Evolutionary conservation across 1,140 invertebrate species (phyloP).

Genomic region (Bombyx mandarina): DNA sequence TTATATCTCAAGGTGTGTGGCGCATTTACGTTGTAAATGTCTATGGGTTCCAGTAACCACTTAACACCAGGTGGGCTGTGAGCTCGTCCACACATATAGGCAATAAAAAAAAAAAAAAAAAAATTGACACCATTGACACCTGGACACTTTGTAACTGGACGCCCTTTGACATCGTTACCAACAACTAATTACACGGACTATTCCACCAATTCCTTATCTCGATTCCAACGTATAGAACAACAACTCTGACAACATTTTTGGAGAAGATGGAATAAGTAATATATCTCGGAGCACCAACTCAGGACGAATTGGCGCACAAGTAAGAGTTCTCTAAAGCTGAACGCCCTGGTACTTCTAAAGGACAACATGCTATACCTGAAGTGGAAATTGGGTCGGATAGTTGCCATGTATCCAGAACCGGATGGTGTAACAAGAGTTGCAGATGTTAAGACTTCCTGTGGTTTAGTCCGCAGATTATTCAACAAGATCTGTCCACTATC

Average conservation of each 20-base stretch:
- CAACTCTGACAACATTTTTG: slow-evolving; percentile 19
- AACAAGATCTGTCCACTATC: neutral
- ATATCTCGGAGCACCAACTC: slow-evolving; percentile 16
- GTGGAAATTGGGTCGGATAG: slow-evolving; percentile 1
- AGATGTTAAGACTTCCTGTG: neutral
- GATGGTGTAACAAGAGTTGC: slow-evolving; percentile 6
- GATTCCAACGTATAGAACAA: slow-evolving; percentile 8
- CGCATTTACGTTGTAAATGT: too few relatives aligned
- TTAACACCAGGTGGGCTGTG: too few relatives aligned
- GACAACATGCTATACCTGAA: slow-evolving; percentile 9
- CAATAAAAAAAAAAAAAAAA: too few relatives aligned
- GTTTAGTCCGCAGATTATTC: neutral
- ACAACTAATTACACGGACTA: slow-evolving; percentile 1
- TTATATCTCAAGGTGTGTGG: too few relatives aligned
- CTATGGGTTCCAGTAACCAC: too few relatives aligned
- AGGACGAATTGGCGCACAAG: slow-evolving; percentile 15
- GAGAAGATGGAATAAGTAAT: slow-evolving; percentile 18
- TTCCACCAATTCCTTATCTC: slow-evolving; percentile 6
- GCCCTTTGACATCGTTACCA: slow-evolving; percentile 9
- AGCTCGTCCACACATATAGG: too few relatives aligned
- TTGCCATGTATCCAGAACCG: neutral
- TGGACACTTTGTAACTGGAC: slow-evolving; percentile 18
- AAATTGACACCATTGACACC: slow-evolving; percentile 9
- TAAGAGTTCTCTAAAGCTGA: slow-evolving; percentile 2
- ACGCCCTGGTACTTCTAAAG: slow-evolving; percentile 11